Conservation (phyloP, 2,113 vertebrate species). For the Cyprinodon variegatus region DNA sequence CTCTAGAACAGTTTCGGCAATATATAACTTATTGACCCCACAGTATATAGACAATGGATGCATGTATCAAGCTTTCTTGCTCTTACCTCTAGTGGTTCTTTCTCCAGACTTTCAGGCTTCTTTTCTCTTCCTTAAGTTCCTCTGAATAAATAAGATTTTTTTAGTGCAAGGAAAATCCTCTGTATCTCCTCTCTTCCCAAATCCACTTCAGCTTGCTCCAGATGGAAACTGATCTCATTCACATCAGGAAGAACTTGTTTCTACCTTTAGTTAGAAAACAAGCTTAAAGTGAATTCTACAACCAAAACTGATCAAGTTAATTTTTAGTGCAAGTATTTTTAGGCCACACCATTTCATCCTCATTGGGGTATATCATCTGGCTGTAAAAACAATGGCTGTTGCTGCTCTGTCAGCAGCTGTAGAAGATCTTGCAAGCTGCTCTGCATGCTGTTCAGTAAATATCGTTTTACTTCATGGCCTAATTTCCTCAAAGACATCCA, state of each 20-base stretch:
- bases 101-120: constrained; percentile 36
- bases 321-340: neutral
- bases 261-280: constrained; percentile 71
- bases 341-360: constrained; percentile 77
- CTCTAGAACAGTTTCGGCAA: no score
- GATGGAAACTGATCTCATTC: constrained; percentile 87
- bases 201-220: constrained; percentile 91
- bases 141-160: constrained; percentile 84
- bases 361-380: constrained; percentile 70
- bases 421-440: constrained; percentile 81
- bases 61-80: no score
- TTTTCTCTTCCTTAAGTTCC: constrained; percentile 61
- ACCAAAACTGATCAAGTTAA: neutral
- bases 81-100: constrained; percentile 50
- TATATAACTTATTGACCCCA: no score
- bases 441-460: constrained; percentile 77
- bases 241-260: constrained; percentile 85
- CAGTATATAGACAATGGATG: no score
- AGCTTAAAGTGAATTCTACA: neutral
- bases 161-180: constrained; percentile 87
- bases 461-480: constrained; percentile 85
- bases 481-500: constrained; percentile 90
- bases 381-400: constrained; percentile 81
- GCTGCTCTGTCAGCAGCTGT: constrained; percentile 82
- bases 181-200: constrained; percentile 87